A percentile compares a stretch with the other conserved stretches of the same genome.
Conservation (phyloP, 2,797 vertebrate genomes). For the Myotis daubentonii region DNA sequence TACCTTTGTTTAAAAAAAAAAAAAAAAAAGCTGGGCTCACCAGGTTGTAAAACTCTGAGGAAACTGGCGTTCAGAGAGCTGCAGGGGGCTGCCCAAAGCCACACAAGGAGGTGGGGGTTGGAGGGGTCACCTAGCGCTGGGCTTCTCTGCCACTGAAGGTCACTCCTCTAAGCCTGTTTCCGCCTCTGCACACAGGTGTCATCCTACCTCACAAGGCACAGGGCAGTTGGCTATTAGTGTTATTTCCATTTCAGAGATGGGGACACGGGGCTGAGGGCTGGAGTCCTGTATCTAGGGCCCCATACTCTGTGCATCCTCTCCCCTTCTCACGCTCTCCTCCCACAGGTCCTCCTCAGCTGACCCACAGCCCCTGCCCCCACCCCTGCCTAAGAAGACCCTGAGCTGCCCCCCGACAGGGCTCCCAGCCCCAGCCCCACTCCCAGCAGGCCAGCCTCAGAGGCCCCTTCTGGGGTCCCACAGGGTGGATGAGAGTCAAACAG, state of each 20-base stretch:
- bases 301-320: not conserved
- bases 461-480: conserved; percentile 71
- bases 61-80: not conserved
- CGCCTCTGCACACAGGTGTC: not conserved
- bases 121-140: not conserved
- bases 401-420: conserved; percentile 66
- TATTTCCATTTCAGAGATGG: not conserved
- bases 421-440: fast-evolving
- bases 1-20: not conserved
- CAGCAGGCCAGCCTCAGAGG: not conserved
- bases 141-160: not conserved
- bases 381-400: conserved; percentile 82
- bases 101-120: not conserved
- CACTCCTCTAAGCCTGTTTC: not conserved
- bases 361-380: conserved; percentile 57
- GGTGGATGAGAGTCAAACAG: conserved; percentile 34
- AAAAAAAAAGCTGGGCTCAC: no score
- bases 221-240: not conserved
- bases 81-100: not conserved
- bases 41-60: not conserved
- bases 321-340: not conserved
- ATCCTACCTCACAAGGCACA: no score
- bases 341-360: conserved; percentile 38
- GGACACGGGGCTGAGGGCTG: not conserved
- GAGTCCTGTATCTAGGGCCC: not conserved